Evolutionary conservation across 2,888 invertebrate genomes (phyloP), one percentile per base, ranked within the genome.

Genomic region (Meteorus colon): DNA sequence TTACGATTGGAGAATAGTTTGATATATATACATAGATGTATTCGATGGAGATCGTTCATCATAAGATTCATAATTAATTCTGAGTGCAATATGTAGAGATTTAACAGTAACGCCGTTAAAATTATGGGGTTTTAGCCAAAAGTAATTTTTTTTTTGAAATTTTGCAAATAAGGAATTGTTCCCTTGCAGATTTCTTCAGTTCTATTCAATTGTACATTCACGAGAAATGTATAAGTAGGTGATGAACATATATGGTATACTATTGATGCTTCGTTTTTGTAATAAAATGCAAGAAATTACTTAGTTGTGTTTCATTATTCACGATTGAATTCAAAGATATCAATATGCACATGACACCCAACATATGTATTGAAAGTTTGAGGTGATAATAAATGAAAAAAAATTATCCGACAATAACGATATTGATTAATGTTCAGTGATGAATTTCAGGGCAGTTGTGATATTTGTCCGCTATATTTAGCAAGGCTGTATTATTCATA

Each of bases 71-170:
- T 75, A 60, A 72, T 73, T 74, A 69, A 51, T 69, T 63, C 37
- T 71, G 72, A 73, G 76, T 76, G 78, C 75, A 78, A 78, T 78
- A 75, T 73, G 73, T 78, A 71, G 71, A 68, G 37, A 48, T 48
- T n/a, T 6, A 48, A 48, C n/a, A n/a, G 45, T 55, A 34, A 34
- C 60, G 29, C 19, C 8, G 19, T 31, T 69, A 16, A 51, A 34
- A 48, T 5, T 5, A 19, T 55, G 34, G 12, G 48, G 12, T 51
- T 8, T 29, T 48, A 51, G 55, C 12, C 34, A 48, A 67, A 12
- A 45, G 27, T 48, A 16, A 51, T 31, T 29, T 29, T 55, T 68
- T 69, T 55, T 29, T 69, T 10, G 48, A 48, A 27, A 5, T 29
- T 55, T 8, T 29, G 12, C 8, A 10, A 51, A 31, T 51, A 51